A percentile compares a stretch with the other conserved stretches of the same genome.
phyloP scores from a whole-genome alignment of 2,113 vertebrate genomes.

The Bufo gargarizans region DNA sequence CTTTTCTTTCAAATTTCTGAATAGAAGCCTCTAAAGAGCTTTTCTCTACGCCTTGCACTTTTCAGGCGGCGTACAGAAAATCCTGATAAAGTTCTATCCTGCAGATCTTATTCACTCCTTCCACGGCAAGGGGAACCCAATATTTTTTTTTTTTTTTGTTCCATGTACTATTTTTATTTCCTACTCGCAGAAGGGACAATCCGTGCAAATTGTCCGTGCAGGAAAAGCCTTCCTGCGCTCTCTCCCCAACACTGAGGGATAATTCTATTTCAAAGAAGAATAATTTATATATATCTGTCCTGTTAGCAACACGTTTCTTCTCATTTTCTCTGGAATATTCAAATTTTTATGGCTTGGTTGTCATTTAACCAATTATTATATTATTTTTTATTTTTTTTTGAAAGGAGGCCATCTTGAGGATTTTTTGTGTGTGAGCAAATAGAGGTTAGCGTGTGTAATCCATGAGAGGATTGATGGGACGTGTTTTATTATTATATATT shows the following conservation, averaged over 20 bases:
- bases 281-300: constrained; percentile 47
- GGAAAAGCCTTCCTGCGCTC: neutral
- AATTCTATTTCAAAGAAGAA: constrained; percentile 38
- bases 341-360: constrained; percentile 27
- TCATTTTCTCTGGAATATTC: constrained; percentile 28
- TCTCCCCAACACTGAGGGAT: constrained; percentile 21
- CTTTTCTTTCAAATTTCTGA: constrained; percentile 68
- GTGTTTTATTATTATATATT: constrained; percentile 44
- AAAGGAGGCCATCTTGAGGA: constrained; percentile 53
- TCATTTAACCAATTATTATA: constrained; percentile 59
- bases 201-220: constrained; percentile 4
- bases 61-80: constrained; percentile 38
- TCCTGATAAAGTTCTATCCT: constrained; percentile 20
- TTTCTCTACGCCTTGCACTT: constrained; percentile 37
- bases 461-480: constrained; percentile 10
- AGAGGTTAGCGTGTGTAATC: neutral
- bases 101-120: constrained; percentile 51
- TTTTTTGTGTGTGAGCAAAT: constrained; percentile 13
- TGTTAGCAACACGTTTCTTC: constrained; percentile 1
- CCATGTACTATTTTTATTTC: constrained; percentile 26
- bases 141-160: neutral
- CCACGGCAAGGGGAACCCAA: neutral
- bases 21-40: constrained; percentile 68
- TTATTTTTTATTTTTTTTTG: constrained; percentile 69
- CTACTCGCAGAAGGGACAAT: constrained; percentile 23